These are phyloP conservation scores for Capricornis sumatraensis DNA, from an alignment of 2,113 vertebrate genomes.

Conservation along the genomic window DNA sequence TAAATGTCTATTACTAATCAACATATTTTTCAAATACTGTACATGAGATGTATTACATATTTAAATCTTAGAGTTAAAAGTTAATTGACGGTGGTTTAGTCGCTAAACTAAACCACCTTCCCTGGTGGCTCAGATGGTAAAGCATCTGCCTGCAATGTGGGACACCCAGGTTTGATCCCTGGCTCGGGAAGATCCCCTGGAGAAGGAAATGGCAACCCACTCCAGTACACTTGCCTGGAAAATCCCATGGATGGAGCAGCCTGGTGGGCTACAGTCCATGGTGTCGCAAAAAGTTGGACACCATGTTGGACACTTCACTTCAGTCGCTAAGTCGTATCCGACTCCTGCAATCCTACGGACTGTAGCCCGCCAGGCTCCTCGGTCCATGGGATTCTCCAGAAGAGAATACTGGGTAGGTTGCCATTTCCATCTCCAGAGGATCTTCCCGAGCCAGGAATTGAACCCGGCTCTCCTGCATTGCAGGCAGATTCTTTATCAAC, in stretches of 20 bases:
- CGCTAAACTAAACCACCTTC: neutral
- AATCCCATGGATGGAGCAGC: neutral
- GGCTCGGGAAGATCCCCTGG: neutral
- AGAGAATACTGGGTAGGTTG: neutral
- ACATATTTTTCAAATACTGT: slow-evolving; percentile 10
- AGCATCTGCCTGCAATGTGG: neutral
- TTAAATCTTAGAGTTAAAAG: slow-evolving; percentile 12
- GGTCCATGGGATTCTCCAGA: neutral
- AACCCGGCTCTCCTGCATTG: neutral
- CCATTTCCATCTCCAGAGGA: neutral
- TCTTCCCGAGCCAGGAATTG: neutral
- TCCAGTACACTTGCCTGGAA: neutral
- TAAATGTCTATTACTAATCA: neutral
- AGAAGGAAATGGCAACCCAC: neutral
- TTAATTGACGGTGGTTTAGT: neutral
- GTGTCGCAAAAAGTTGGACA: neutral
- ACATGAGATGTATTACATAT: neutral
- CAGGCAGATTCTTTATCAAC: neutral
- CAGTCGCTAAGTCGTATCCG: accelerated
- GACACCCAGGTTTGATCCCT: neutral
- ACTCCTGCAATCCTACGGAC: neutral
- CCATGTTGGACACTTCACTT: neutral
- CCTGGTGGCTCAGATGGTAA: neutral
- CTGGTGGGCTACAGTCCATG: neutral
- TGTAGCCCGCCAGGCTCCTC: neutral